Conservation (phyloP, 2,113 vertebrate genomes). For the Albula goreensis region DNA sequence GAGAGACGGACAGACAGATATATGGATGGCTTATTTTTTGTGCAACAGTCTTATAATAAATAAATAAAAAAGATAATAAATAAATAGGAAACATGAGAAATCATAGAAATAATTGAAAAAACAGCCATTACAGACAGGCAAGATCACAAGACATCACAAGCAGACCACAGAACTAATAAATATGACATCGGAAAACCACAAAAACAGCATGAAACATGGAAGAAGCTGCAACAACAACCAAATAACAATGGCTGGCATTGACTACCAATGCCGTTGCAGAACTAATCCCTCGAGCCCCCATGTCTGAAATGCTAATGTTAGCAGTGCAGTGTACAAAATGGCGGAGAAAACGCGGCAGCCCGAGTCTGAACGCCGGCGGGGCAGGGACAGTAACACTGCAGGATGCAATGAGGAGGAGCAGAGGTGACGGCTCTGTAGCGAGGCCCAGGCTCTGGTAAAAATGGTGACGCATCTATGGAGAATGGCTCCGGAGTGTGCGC, state of each 20-base stretch:
- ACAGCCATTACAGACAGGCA: not conserved
- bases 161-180: not conserved
- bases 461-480: not conserved
- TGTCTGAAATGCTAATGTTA: not conserved
- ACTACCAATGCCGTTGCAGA: not conserved
- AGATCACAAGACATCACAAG: not conserved
- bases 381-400: not conserved
- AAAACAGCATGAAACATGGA: not conserved
- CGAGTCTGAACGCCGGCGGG: not conserved
- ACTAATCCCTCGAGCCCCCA: not conserved
- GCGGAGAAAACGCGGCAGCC: not conserved
- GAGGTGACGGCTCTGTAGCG: not conserved
- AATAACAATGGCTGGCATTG: not conserved
- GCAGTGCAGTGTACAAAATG: not conserved
- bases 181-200: conserved; percentile 12
- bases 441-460: not conserved
- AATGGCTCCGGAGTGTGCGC: not conserved
- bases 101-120: no score
- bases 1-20: no score
- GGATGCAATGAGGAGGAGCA: not conserved
- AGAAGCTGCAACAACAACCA: conserved; percentile 1
- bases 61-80: no score
- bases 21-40: no score
- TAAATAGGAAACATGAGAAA: no score
- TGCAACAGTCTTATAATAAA: no score